These are phyloP conservation scores for Penaeus monodon DNA, from an alignment of 2,888 invertebrate species.

Conservation along the genomic window DNA sequence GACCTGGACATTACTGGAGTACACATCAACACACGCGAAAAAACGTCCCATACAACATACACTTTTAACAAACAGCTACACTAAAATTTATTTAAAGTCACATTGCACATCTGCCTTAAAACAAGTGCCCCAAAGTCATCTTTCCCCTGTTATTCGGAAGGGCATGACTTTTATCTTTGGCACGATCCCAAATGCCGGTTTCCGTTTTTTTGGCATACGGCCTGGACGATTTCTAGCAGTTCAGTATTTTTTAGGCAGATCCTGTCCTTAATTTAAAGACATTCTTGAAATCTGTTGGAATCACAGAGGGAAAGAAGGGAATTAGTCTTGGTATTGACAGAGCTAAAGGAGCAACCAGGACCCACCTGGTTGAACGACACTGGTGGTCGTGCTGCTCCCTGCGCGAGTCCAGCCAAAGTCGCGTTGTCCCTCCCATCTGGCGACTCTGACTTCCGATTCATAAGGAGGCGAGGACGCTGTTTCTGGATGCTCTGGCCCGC, in stretches of 20 bases:
- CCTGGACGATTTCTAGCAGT: no score
- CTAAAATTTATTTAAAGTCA: no score
- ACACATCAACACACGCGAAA: neutral
- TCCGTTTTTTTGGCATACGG: no score
- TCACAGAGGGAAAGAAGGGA: neutral
- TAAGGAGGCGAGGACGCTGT: constrained; percentile 19
- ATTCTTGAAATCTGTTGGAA: neutral
- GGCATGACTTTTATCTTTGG: no score
- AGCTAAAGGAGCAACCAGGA: neutral
- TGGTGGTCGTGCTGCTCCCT: constrained; percentile 43
- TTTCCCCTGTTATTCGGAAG: no score
- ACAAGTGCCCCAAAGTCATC: no score
- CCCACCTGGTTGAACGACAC: constrained; percentile 42
- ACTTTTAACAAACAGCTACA: no score
- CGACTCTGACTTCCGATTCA: constrained; percentile 27
- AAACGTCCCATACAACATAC: no score
- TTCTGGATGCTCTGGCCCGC: constrained; percentile 31
- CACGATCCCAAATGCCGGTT: no score
- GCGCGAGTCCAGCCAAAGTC: constrained; percentile 25
- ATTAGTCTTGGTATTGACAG: neutral
- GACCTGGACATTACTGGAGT: neutral
- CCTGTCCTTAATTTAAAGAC: neutral
- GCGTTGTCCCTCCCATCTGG: constrained; percentile 33
- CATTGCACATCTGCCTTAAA: no score
- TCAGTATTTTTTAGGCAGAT: no score